Evolutionary conservation across 2,888 invertebrate genomes (phyloP), one percentile per base, ranked within the genome.

Genomic region (Phyllotreta striolata): DNA sequence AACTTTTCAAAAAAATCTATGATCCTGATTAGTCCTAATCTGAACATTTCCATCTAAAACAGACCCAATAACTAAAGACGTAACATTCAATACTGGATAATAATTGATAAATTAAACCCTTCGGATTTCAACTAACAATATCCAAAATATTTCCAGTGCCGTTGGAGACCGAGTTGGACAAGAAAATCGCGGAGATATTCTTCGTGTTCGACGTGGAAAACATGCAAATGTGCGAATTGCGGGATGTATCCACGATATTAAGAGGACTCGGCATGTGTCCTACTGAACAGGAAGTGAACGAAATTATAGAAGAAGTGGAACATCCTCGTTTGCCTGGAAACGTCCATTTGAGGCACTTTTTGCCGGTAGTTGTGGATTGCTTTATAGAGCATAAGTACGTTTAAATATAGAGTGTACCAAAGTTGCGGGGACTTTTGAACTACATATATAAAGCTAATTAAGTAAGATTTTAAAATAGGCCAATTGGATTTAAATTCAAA

Each of bases 191-290:
- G 6, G 94, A 94, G 74, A 91, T 93, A 2, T 96, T 96, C 80
- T 90, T 92, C 76, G 89, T 95, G 14, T 96, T 96, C 78, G 96
- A 96, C 79, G 93, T 93, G 82, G 90, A 92, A 58, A 91, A 90
- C 51, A 93, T 90, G 75, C 92, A 92, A 83, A 90, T 91, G 1
- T 92, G 96, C 0, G 96, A 96, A 83, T 90, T 93, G 0, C 86
- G 95, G 75, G 96, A 96, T 85, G 88, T 96, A 60, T 94, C 95
- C 51, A 95, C 96, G 0, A 93, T 96, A 65, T 85, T 96, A 12
- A 85, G 96, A 71, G 92, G 95, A 55, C 81, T 96, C 67, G 95
- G 94, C 1, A 92, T 93, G 78, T 93, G 93, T 73, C 95, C 96
- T 39, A 92, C 92, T 0, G 96, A 96, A 83, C 91, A 91, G 2